These are phyloP conservation scores for Athalia circularis DNA, from an alignment of 2,888 invertebrate genomes.

Conservation along the genomic window DNA sequence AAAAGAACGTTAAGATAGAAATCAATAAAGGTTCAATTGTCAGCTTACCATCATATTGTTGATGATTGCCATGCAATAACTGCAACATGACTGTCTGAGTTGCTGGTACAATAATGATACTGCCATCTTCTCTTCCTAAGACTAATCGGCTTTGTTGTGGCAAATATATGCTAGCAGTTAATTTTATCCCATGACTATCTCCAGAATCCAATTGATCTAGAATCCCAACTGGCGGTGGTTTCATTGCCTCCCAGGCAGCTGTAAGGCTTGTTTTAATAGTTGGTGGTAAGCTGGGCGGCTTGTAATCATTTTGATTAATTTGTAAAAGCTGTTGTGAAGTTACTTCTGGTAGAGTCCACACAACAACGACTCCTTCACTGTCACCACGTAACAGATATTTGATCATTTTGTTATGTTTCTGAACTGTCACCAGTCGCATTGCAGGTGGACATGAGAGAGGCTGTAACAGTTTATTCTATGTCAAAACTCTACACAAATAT, in stretches of 20 bases:
- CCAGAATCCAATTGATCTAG: constrained; percentile 90
- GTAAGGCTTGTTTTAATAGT: constrained; percentile 88
- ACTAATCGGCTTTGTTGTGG: constrained; percentile 95
- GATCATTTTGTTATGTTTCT: constrained; percentile 80
- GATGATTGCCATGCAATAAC: constrained; percentile 90
- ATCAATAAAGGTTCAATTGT: constrained; percentile 13
- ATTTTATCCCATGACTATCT: constrained; percentile 83
- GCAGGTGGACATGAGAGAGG: constrained; percentile 93
- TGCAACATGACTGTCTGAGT: constrained; percentile 97
- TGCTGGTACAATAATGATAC: constrained; percentile 96
- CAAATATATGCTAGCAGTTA: constrained; percentile 96
- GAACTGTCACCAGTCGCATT: constrained; percentile 86
- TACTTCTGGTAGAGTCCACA: constrained; percentile 93
- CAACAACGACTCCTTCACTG: constrained; percentile 91
- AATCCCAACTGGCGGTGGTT: constrained; percentile 92
- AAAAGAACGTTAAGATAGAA: constrained; percentile 41
- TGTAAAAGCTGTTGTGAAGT: constrained; percentile 79
- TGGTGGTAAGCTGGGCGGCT: constrained; percentile 81
- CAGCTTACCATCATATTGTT: constrained; percentile 82
- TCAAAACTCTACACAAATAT: constrained; percentile 6
- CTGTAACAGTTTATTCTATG: constrained; percentile 73
- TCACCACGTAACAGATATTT: constrained; percentile 90
- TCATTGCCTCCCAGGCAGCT: constrained; percentile 91
- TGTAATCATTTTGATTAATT: constrained; percentile 77
- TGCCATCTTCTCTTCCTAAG: constrained; percentile 96